Conservation (phyloP, 1,140 invertebrate genomes). For the Tyrophagus putrescentiae region DNA sequence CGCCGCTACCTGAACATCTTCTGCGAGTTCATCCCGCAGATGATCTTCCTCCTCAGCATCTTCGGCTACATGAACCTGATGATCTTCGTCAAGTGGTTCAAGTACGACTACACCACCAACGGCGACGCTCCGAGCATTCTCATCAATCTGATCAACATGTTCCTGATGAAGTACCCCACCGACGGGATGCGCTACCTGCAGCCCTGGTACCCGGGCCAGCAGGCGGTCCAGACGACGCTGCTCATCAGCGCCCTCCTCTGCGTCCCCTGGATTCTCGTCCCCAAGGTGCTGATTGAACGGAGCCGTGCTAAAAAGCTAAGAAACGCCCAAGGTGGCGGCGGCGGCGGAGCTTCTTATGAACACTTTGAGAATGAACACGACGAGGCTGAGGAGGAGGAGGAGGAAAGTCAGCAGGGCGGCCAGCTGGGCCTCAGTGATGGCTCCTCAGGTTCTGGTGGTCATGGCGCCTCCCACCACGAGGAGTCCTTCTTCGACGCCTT, state of each 20-base stretch:
- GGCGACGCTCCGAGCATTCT: slow-evolving; percentile 45
- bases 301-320: slow-evolving; percentile 31
- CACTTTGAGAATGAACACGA: background rate
- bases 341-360: background rate
- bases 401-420: background rate
- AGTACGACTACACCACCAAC: slow-evolving; percentile 45
- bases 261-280: slow-evolving; percentile 78
- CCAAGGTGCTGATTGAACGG: slow-evolving; percentile 57
- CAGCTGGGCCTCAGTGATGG: background rate
- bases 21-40: slow-evolving; percentile 80
- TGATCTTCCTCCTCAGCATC: slow-evolving; percentile 70
- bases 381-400: background rate
- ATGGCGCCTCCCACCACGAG: slow-evolving; percentile 33
- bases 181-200: slow-evolving; percentile 17
- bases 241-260: slow-evolving; percentile 59
- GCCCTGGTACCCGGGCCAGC: slow-evolving; percentile 39
- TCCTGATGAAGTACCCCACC: slow-evolving; percentile 38
- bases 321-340: background rate
- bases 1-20: slow-evolving; percentile 47
- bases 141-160: slow-evolving; percentile 49
- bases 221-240: slow-evolving; percentile 51
- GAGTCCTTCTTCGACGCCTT: slow-evolving; percentile 68
- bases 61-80: slow-evolving; percentile 87
- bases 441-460: slow-evolving; percentile 43
- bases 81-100: slow-evolving; percentile 75